phyloP scores from a whole-genome alignment of 2,113 vertebrate species.

The Micronycteris hirsuta region DNA sequence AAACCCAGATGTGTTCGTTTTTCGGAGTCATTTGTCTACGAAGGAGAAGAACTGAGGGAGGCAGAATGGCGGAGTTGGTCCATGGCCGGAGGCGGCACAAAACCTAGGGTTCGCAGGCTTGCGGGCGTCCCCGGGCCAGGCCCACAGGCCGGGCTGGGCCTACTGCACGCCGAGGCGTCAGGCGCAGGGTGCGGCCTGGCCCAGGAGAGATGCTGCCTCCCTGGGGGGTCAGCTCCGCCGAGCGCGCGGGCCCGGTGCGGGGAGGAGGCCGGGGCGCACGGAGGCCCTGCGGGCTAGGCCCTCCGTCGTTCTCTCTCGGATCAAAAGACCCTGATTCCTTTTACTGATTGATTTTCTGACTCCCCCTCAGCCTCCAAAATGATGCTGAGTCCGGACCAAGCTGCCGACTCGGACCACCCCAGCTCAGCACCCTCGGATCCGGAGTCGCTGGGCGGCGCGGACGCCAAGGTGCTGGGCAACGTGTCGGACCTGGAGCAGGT shows the following conservation, averaged over 20 bases:
- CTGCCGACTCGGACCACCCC: conserved; percentile 88
- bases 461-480: conserved; percentile 81
- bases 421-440: conserved; percentile 86
- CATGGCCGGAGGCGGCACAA: not conserved
- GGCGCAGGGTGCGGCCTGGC: not conserved
- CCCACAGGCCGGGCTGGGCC: not conserved
- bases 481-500: conserved; percentile 86
- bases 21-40: not conserved
- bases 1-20: not conserved
- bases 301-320: not conserved
- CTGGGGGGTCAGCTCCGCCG: not conserved
- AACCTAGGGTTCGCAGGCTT: not conserved
- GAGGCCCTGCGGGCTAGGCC: not conserved
- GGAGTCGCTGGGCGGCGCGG: conserved; percentile 87
- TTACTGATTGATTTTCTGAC: conserved; percentile 25
- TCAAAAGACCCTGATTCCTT: not conserved
- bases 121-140: not conserved
- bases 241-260: not conserved
- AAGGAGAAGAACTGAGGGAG: not conserved
- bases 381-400: conserved; percentile 92
- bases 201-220: not conserved
- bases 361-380: conserved; percentile 83
- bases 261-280: not conserved
- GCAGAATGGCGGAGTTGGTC: not conserved
- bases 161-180: not conserved